Evolutionary conservation across 1,140 invertebrate genomes (phyloP).

Genomic region (Atta colombica): DNA sequence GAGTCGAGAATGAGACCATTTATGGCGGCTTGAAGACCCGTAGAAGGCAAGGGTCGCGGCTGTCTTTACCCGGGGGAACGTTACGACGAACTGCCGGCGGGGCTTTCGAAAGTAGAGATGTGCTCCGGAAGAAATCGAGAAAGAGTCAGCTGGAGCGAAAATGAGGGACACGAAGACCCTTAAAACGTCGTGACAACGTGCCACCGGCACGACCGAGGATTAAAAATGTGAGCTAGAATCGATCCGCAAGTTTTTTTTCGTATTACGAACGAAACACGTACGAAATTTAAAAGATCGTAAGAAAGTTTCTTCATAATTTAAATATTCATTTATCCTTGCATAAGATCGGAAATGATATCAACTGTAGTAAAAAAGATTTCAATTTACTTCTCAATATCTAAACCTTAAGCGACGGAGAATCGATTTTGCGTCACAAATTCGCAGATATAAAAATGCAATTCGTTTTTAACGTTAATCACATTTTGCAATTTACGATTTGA

Average conservation of each 20-base stretch:
- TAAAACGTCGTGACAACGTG: conserved; percentile 62
- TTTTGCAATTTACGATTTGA: not conserved
- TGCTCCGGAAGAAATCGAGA: conserved; percentile 70
- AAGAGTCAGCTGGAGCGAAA: conserved; percentile 59
- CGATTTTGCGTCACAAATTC: conserved; percentile 5
- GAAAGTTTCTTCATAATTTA: conserved; percentile 4
- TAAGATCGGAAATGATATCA: not conserved
- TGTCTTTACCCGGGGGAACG: conserved; percentile 71
- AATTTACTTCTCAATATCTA: not conserved
- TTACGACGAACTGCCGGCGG: conserved; percentile 65
- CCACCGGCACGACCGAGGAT: conserved; percentile 24
- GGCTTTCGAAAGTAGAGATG: conserved; percentile 44
- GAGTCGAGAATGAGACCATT: conserved; percentile 81
- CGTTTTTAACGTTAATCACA: conserved; percentile 12
- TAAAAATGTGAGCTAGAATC: conserved; percentile 37
- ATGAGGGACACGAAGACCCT: conserved; percentile 66
- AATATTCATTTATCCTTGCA: not conserved
- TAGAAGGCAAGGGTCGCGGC: conserved; percentile 72
- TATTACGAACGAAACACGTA: not conserved
- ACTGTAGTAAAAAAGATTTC: conserved; percentile 9
- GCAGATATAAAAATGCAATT: not conserved
- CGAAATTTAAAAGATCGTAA: not conserved
- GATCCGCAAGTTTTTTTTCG: not conserved
- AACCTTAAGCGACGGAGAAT: not conserved
- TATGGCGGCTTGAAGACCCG: conserved; percentile 76